These are phyloP conservation scores for Ceratothoa steindachneri DNA, from an alignment of 2,888 invertebrate genomes.

Conservation along the genomic window DNA sequence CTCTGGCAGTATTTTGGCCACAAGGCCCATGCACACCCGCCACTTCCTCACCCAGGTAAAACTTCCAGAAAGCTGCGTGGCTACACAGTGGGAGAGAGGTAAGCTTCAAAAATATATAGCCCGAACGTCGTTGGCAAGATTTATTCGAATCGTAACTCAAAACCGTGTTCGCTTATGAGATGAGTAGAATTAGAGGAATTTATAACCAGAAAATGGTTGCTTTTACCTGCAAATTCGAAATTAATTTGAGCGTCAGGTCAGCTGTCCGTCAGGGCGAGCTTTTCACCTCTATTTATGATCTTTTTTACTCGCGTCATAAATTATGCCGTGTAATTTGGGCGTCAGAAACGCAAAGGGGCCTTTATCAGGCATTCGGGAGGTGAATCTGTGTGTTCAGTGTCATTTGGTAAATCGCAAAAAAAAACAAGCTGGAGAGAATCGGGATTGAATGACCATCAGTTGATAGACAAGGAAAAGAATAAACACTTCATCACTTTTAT, in stretches of 20 bases:
- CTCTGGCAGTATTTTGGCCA: no score
- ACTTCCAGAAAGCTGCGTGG: no score
- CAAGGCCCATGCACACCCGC: no score
- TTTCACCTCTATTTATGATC: not conserved
- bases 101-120: not conserved
- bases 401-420: not conserved
- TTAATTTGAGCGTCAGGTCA: not conserved
- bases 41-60: no score
- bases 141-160: not conserved
- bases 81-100: no score
- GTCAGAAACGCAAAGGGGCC: not conserved
- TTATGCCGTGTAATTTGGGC: not conserved
- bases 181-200: not conserved
- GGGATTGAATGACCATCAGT: no score
- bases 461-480: no score
- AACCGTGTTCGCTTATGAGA: not conserved
- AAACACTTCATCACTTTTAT: no score
- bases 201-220: not conserved
- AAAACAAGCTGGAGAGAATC: not conserved
- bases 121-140: not conserved
- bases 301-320: slow-evolving; percentile 1
- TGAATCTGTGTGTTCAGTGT: not conserved
- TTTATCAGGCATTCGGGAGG: not conserved
- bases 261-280: not conserved
- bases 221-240: not conserved